Conservation (phyloP, 2,113 vertebrate species). For the Semicossyphus pulcher region DNA sequence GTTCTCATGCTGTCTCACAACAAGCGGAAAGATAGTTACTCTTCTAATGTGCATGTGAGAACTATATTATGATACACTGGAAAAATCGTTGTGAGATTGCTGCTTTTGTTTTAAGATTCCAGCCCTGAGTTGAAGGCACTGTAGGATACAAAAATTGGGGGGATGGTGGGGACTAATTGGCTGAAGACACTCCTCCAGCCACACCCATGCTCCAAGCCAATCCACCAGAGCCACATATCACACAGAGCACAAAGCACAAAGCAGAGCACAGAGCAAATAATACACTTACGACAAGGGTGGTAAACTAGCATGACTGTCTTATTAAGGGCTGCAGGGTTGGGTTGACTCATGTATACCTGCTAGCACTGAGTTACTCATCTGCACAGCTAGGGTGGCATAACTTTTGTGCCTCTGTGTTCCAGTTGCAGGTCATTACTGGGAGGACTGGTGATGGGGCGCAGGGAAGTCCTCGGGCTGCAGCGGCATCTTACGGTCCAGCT, state of each 20-base stretch:
- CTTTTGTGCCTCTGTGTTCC: constrained; percentile 2
- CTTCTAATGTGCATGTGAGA: too few species aligned
- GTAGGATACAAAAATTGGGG: not conserved
- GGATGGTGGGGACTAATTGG: not conserved
- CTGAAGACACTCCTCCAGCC: not conserved
- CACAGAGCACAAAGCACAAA: not conserved
- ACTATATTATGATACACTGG: too few species aligned
- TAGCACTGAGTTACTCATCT: too few species aligned
- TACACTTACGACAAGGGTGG: not conserved
- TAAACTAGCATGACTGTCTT: not conserved
- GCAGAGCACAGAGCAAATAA: not conserved
- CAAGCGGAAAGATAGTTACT: too few species aligned
- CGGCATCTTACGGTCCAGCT: not conserved
- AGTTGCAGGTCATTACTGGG: constrained; percentile 11
- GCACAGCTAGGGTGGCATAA: too few species aligned
- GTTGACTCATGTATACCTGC: too few species aligned
- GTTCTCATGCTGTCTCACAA: too few species aligned
- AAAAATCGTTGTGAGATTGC: too few species aligned
- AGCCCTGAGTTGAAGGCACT: not conserved
- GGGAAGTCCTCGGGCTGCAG: not conserved
- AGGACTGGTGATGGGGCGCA: constrained; percentile 35
- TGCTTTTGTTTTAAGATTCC: not conserved
- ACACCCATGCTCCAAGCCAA: not conserved
- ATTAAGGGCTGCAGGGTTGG: not conserved
- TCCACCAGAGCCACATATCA: not conserved